These are phyloP conservation scores for Nephrotoma flavescens DNA, from an alignment of 2,888 invertebrate species.

Conservation along the genomic window DNA sequence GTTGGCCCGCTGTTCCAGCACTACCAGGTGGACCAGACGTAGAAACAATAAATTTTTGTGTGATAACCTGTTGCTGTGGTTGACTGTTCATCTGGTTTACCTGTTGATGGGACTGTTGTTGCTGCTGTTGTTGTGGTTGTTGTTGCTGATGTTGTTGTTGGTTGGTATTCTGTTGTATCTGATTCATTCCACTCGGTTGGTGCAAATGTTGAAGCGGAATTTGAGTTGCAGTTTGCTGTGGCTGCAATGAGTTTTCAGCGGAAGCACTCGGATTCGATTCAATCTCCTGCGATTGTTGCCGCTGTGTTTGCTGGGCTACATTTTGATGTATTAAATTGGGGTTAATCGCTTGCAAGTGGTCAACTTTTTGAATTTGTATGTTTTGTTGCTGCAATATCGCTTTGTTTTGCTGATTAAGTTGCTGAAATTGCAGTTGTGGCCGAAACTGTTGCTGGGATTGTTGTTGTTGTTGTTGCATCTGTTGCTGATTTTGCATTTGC, in stretches of 20 bases:
- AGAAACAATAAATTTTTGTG: slow-evolving; percentile 23
- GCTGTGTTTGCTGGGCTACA: slow-evolving; percentile 1
- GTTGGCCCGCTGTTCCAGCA: slow-evolving; percentile 14
- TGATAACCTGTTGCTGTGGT: slow-evolving; percentile 33
- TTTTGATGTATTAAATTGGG: slow-evolving; percentile 2
- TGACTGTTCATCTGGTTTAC: slow-evolving; percentile 17
- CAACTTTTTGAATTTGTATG: slow-evolving; percentile 4
- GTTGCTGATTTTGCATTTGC: slow-evolving; percentile 18
- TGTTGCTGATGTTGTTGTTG: slow-evolving; percentile 31
- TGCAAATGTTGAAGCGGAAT: slow-evolving; percentile 3
- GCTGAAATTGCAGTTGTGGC: background rate
- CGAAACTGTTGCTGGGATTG: background rate
- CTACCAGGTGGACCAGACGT: slow-evolving; percentile 18
- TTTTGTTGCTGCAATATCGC: slow-evolving; percentile 6
- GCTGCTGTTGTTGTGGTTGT: slow-evolving; percentile 24
- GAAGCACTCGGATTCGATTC: background rate
- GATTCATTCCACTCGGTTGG: slow-evolving; percentile 5
- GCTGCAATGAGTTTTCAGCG: background rate
- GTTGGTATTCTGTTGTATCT: slow-evolving; percentile 9
- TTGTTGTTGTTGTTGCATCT: slow-evolving; percentile 21
- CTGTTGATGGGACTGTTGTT: slow-evolving; percentile 20
- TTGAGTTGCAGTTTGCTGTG: background rate
- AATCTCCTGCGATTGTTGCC: background rate
- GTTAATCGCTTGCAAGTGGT: background rate
- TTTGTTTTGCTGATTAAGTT: slow-evolving; percentile 7